Percentiles rank a stretch among this genome's conserved stretches.
Evolutionary conservation across 2,888 invertebrate species (phyloP).

Genomic region (Thumatha senex): DNA sequence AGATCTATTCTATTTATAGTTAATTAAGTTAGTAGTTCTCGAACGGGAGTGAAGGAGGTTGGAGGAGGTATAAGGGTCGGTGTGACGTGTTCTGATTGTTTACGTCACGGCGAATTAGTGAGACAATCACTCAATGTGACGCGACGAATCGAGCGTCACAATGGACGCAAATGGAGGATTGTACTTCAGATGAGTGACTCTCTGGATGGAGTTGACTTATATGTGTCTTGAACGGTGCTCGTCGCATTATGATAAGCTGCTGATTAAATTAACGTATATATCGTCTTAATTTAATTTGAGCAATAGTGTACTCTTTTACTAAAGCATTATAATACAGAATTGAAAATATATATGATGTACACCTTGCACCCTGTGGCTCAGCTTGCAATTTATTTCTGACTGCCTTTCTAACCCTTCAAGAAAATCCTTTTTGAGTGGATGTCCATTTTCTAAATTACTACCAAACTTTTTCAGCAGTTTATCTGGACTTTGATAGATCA

Average conservation of each 20-base stretch:
- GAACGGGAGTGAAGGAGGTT: constrained; percentile 29
- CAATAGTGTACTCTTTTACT: background rate
- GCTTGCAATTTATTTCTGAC: no score
- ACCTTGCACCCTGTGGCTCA: background rate
- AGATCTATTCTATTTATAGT: constrained; percentile 24
- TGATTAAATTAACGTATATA: no score
- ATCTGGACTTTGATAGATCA: no score
- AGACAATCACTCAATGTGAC: constrained; percentile 72
- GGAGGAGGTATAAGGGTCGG: constrained; percentile 15
- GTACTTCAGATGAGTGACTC: constrained; percentile 61
- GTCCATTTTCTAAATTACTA: no score
- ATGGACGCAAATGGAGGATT: constrained; percentile 65
- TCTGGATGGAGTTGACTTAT: constrained; percentile 49
- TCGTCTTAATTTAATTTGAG: no score
- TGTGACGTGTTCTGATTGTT: constrained; percentile 43
- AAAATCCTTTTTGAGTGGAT: no score
- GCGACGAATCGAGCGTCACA: constrained; percentile 50
- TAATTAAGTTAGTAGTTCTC: constrained; percentile 34
- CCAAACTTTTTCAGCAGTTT: no score
- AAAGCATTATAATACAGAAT: background rate
- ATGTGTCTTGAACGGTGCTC: constrained; percentile 44
- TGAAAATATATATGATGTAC: background rate
- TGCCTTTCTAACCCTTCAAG: no score
- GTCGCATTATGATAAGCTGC: no score
- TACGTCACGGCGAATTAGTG: constrained; percentile 63